These are phyloP conservation scores for Drosophila yakuba DNA, from an alignment of 1,140 invertebrate genomes.

Conservation along the genomic window DNA sequence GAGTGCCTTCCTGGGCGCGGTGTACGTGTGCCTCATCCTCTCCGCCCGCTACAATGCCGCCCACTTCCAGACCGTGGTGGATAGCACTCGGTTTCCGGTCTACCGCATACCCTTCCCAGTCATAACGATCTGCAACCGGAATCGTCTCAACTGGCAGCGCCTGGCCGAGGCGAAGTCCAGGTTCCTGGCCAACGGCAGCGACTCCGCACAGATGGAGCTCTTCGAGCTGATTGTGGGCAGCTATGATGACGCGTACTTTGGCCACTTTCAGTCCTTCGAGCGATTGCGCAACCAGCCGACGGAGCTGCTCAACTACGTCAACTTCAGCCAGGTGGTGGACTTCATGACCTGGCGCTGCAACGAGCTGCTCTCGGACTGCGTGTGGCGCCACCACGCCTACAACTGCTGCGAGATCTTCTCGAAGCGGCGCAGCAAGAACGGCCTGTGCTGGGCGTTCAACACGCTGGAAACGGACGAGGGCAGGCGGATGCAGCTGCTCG, in stretches of 20 bases:
- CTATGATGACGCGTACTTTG: conserved; percentile 69
- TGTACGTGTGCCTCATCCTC: conserved; percentile 74
- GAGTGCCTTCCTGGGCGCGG: conserved; percentile 64
- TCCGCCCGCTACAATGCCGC: conserved; percentile 70
- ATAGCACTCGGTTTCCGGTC: conserved; percentile 73
- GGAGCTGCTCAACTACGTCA: conserved; percentile 59
- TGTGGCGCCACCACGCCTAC: conserved; percentile 59
- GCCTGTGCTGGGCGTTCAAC: conserved; percentile 87
- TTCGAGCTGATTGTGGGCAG: conserved; percentile 60
- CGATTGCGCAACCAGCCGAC: conserved; percentile 49
- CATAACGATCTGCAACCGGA: conserved; percentile 80
- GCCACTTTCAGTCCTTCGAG: conserved; percentile 68
- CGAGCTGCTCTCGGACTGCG: conserved; percentile 69
- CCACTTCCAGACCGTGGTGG: conserved; percentile 77
- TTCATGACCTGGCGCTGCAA: conserved; percentile 78
- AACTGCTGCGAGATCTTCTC: conserved; percentile 82
- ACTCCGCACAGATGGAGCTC: conserved; percentile 37
- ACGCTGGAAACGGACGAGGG: conserved; percentile 83
- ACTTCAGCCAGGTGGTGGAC: conserved; percentile 72
- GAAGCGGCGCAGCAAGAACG: conserved; percentile 85
- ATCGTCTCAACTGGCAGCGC: conserved; percentile 77
- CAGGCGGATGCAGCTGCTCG: conserved; percentile 54
- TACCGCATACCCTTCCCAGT: conserved; percentile 78
- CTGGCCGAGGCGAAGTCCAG: conserved; percentile 50
- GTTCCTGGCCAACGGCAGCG: conserved; percentile 62